Evolutionary conservation across 2,888 invertebrate species (phyloP), one percentile per base, ranked within the genome.

Genomic region (Chalcosyrphus nemorum): DNA sequence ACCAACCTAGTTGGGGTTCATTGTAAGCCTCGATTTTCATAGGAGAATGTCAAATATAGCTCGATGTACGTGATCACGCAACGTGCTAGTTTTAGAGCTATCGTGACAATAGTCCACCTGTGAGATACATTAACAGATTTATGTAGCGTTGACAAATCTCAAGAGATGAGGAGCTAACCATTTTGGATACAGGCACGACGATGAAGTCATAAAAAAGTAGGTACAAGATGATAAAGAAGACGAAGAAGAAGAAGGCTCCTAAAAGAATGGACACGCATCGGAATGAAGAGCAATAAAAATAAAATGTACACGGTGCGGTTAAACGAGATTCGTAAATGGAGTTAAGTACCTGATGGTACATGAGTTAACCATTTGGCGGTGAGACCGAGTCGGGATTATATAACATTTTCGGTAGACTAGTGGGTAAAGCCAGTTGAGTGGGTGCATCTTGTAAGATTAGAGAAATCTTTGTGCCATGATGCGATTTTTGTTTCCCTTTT

Each of bases 1-100:
- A 70, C 56, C 66, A 81, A 76, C 68, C 76, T 63, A 63, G 41
- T 56, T 66, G 54, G 66, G 35, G 80, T 68, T 75, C 75, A 68
- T 54, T 66, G 59, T 35, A 13, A 65, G 65, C n/a, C n/a, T 35
- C 35, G 29, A 43, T 72, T 66, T 71, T 77, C 63, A 65, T 52
- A 71, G 78, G 78, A 72, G 77, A 82, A 66, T 78, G 78, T 82
- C 81, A 72, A 35, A 71, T 38, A 7, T 0, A 17, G 21, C 27
- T n/a, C 29, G 5, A n/a, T 21, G 35, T 59, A 65, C 70, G 41
- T 71, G 81, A 81, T 81, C 81, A 76, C 76, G 70, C 81, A 76
- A 75, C 24, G 21, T 47, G 41, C 47, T 35, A 15, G 65, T 27
- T 57, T 43, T 3, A 57, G 11, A 21, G 56, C 21, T 35, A 13